phyloP scores from a whole-genome alignment of 2,888 invertebrate species.

The Rosalia funebris region DNA sequence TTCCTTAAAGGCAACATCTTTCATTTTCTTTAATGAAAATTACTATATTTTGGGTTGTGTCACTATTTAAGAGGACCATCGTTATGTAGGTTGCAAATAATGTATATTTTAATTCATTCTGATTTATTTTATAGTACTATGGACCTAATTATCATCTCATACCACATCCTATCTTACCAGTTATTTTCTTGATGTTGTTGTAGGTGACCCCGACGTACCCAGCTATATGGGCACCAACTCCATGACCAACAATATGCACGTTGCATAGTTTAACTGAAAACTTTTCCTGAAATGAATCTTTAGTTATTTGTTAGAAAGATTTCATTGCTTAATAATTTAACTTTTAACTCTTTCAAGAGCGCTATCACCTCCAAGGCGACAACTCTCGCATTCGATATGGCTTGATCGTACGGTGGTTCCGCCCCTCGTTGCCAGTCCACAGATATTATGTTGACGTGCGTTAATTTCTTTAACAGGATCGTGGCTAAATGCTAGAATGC shows the following conservation, averaged over 20 bases:
- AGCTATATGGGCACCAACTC: conserved; percentile 67
- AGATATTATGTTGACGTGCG: conserved; percentile 62
- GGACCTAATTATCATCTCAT: no score
- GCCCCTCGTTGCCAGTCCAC: conserved; percentile 68
- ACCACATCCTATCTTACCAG: no score
- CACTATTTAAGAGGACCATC: no score
- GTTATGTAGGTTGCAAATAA: no score
- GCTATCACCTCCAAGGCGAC: conserved; percentile 66
- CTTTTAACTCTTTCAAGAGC: conserved; percentile 62
- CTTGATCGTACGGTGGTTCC: conserved; percentile 67
- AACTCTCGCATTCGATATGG: conserved; percentile 69
- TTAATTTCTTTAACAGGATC: conserved; percentile 30
- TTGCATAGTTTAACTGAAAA: conserved; percentile 43
- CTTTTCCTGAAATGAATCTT: conserved; percentile 34
- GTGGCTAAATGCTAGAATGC: conserved; percentile 47
- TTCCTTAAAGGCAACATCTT: no score
- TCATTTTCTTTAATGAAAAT: no score
- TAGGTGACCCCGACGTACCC: conserved; percentile 64
- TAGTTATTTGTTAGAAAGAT: conserved; percentile 22
- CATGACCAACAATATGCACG: conserved; percentile 67
- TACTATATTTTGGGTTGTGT: no score
- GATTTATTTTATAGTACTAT: no score
- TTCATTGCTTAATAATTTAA: conserved; percentile 41
- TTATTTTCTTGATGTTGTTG: conserved; percentile 56
- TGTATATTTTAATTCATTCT: no score